Conservation (phyloP, 2,888 invertebrate genomes). For the Amaurobius ferox region DNA sequence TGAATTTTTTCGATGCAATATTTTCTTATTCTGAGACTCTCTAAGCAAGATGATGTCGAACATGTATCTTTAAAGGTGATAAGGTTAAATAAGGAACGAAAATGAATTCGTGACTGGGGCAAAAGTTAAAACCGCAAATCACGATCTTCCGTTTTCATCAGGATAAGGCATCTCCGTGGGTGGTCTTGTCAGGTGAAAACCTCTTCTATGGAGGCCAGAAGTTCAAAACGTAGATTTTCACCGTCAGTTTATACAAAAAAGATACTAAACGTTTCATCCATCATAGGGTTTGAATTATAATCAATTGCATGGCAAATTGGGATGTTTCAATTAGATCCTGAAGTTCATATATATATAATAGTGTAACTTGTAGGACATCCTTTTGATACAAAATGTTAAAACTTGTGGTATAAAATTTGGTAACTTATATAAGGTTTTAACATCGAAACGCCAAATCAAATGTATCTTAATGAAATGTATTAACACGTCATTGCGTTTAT, state of each 20-base stretch:
- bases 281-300: not conserved
- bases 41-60: not conserved
- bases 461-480: no score
- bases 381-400: no score
- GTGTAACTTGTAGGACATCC: no score
- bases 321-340: conserved; percentile 3
- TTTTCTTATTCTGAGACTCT: not conserved
- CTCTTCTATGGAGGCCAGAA: not conserved
- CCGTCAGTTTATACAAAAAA: not conserved
- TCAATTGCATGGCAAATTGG: not conserved
- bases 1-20: not conserved
- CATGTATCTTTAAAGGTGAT: not conserved
- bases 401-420: no score
- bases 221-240: not conserved
- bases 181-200: conserved; percentile 1
- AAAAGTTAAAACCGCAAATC: conserved; percentile 6
- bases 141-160: conserved; percentile 12
- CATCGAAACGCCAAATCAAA: no score
- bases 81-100: conserved; percentile 2
- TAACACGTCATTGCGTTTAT: no score
- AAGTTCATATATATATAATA: not conserved
- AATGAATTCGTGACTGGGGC: conserved; percentile 6
- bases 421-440: no score
- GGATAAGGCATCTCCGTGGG: conserved; percentile 5
- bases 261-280: not conserved